These are phyloP conservation scores for Pollachius pollachius DNA, from an alignment of 2,113 vertebrate species.

Conservation along the genomic window DNA sequence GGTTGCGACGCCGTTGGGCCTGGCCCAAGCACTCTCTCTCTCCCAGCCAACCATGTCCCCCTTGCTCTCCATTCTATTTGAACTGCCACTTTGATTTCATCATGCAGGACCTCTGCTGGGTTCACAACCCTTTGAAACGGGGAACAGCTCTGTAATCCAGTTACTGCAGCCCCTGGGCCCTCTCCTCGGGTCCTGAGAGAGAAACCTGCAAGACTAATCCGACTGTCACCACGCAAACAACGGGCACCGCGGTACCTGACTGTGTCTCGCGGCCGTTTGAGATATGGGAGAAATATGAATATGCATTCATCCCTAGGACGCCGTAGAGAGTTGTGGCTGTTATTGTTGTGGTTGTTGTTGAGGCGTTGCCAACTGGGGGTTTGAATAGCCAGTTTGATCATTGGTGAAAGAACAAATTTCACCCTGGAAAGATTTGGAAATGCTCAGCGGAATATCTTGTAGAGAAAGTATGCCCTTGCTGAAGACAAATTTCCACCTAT, in stretches of 20 bases:
- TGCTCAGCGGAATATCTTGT: no score
- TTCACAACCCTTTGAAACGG: slow-evolving; percentile 96
- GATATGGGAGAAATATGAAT: slow-evolving; percentile 53
- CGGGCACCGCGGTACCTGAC: slow-evolving; percentile 61
- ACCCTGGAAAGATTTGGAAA: no score
- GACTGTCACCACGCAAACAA: slow-evolving; percentile 72
- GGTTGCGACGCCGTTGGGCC: no score
- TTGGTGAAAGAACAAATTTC: no score
- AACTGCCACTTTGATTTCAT: slow-evolving; percentile 99
- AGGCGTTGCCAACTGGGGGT: no score
- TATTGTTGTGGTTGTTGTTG: background rate
- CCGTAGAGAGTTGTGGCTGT: slow-evolving; percentile 41
- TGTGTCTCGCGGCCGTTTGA: slow-evolving; percentile 63
- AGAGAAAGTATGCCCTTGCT: no score
- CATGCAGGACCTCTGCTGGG: slow-evolving; percentile 90
- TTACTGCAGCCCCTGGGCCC: slow-evolving; percentile 82
- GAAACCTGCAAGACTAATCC: slow-evolving; percentile 81
- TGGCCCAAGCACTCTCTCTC: slow-evolving; percentile 64
- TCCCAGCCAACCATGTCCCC: background rate
- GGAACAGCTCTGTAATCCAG: slow-evolving; percentile 93
- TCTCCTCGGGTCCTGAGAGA: slow-evolving; percentile 78
- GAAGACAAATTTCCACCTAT: no score
- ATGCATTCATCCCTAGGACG: slow-evolving; percentile 10
- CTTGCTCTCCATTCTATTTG: slow-evolving; percentile 77
- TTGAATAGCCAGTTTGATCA: slow-evolving; percentile 13